These are phyloP conservation scores for Melanotaenia nigrans DNA, from an alignment of 2,797 vertebrate genomes.

Conservation along the genomic window DNA sequence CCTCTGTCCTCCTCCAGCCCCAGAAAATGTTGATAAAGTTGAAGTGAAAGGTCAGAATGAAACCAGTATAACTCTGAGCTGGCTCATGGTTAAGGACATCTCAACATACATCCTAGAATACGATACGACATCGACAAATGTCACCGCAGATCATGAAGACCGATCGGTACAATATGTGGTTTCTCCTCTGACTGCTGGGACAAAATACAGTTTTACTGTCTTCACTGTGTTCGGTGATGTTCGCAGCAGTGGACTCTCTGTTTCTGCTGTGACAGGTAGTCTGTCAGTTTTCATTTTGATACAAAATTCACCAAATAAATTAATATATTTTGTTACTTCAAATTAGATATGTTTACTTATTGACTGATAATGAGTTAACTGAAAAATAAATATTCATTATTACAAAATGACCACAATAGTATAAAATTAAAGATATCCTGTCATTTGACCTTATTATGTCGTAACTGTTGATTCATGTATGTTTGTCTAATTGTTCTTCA, in stretches of 20 bases:
- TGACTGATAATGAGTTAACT: no score
- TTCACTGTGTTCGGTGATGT: neutral
- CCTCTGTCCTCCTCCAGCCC: constrained; percentile 30
- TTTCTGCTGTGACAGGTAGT: constrained; percentile 19
- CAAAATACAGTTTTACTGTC: constrained; percentile 50
- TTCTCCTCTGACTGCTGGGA: constrained; percentile 28
- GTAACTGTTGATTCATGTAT: no score
- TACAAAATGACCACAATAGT: no score
- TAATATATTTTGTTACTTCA: no score
- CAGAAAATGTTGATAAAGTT: neutral
- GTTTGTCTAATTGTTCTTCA: no score
- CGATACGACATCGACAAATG: fast-evolving
- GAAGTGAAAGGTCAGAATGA: neutral
- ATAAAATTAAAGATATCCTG: no score
- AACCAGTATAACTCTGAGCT: constrained; percentile 46
- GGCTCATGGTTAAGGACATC: constrained; percentile 16
- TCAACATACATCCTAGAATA: neutral
- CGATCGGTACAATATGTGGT: neutral
- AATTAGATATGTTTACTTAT: no score
- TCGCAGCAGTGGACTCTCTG: constrained; percentile 39
- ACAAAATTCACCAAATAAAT: no score
- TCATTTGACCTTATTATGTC: no score
- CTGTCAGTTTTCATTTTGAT: no score
- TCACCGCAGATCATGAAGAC: fast-evolving
- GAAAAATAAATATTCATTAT: no score